Evolutionary conservation across 2,888 invertebrate genomes (phyloP).

Genomic region (Escarpia spicata): DNA sequence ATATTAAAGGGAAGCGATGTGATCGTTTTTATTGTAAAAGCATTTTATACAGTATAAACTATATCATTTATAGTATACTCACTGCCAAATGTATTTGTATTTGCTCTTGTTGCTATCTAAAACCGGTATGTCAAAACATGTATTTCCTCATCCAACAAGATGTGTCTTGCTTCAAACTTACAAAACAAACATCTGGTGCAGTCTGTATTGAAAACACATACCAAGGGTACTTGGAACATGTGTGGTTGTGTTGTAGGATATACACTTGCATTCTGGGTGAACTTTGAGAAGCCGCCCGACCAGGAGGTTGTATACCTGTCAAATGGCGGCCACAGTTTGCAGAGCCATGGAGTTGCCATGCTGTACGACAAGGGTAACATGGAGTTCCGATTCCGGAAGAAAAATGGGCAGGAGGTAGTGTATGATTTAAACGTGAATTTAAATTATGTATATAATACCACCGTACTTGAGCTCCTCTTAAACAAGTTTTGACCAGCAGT

Average conservation of each 20-base stretch:
- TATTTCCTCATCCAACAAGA: no score
- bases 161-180: no score
- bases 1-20: no score
- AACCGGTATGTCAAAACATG: not conserved
- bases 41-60: no score
- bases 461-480: not conserved
- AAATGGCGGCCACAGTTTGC: constrained; percentile 58
- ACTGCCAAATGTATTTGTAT: no score
- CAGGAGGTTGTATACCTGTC: constrained; percentile 57
- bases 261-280: constrained; percentile 59
- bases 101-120: not conserved
- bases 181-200: no score
- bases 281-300: constrained; percentile 50
- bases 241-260: constrained; percentile 50
- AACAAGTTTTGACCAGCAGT: not conserved
- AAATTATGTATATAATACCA: not conserved
- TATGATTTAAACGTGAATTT: not conserved
- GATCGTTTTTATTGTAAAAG: no score
- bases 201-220: no score
- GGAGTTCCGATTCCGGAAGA: constrained; percentile 57
- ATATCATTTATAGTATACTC: no score
- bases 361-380: constrained; percentile 53
- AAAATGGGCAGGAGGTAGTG: constrained; percentile 49
- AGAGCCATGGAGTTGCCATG: constrained; percentile 62
- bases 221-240: not conserved